Evolutionary conservation across 2,888 invertebrate species (phyloP).

Genomic region (Punctoribates punctum): DNA sequence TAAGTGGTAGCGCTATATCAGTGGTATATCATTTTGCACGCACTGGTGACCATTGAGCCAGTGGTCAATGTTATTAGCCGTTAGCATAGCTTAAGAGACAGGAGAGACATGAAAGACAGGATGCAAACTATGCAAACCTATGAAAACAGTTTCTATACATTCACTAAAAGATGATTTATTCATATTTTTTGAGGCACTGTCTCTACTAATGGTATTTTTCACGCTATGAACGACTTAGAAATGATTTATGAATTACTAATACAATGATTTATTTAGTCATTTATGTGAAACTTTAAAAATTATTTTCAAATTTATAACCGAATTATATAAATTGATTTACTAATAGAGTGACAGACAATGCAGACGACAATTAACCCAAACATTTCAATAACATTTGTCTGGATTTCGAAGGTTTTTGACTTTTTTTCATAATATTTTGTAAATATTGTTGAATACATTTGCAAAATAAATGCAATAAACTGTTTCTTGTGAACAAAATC

Average conservation of each 20-base stretch:
- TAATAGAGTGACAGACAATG: background rate
- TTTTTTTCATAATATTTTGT: background rate
- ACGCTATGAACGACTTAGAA: slow-evolving; percentile 5
- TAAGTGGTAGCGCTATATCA: background rate
- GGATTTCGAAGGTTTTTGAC: background rate
- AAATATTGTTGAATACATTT: too few species aligned
- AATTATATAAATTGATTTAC: background rate
- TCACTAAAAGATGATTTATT: slow-evolving; percentile 1
- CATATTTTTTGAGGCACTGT: background rate
- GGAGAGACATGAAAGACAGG: background rate
- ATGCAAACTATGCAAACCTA: background rate
- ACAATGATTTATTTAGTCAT: slow-evolving; percentile 19
- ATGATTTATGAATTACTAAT: slow-evolving; percentile 26
- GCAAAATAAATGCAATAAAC: too few species aligned
- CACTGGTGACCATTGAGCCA: slow-evolving; percentile 10
- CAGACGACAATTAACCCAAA: background rate
- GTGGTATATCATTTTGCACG: slow-evolving; percentile 2
- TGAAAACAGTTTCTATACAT: background rate
- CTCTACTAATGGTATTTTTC: slow-evolving; percentile 21
- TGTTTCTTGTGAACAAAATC: too few species aligned
- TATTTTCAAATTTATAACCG: background rate
- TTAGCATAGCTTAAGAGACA: background rate
- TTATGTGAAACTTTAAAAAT: background rate
- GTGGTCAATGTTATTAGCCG: slow-evolving; percentile 12
- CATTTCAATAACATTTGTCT: background rate